Percentiles rank a stretch among this genome's conserved stretches.
Conservation (phyloP, 2,888 invertebrate genomes). For the Nephrocerus scutellatus region DNA sequence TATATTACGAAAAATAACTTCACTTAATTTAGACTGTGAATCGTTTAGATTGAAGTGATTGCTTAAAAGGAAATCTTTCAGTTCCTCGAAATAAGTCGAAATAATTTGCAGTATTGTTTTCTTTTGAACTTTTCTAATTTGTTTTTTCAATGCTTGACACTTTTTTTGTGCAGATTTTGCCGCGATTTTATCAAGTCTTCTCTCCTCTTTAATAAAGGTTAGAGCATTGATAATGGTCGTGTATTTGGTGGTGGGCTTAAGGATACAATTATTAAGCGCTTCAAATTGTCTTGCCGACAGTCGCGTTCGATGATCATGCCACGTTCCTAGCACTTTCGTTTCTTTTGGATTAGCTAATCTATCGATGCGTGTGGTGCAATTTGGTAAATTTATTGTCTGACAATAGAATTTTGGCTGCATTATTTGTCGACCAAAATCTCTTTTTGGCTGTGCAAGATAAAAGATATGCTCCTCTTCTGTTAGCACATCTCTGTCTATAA, state of each 20-base stretch:
- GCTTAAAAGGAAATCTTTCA: slow-evolving; percentile 39
- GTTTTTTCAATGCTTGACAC: not conserved
- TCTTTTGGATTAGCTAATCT: slow-evolving; percentile 34
- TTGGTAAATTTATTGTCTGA: slow-evolving; percentile 32
- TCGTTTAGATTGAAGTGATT: slow-evolving; percentile 38
- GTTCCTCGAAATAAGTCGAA: slow-evolving; percentile 38
- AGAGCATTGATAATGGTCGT: slow-evolving; percentile 35
- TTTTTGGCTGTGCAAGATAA: slow-evolving; percentile 38
- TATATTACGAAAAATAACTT: slow-evolving; percentile 35
- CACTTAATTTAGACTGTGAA: slow-evolving; percentile 31
- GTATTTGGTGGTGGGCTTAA: slow-evolving; percentile 27
- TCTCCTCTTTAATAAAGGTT: slow-evolving; percentile 38
- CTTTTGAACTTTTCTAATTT: no score
- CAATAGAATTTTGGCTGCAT: slow-evolving; percentile 24
- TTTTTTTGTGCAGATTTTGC: slow-evolving; percentile 9
- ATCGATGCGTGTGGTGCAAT: slow-evolving; percentile 40
- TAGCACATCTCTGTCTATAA: slow-evolving; percentile 40
- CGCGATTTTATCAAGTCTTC: slow-evolving; percentile 31
- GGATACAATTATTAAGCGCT: slow-evolving; percentile 30
- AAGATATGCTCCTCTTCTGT: slow-evolving; percentile 39
- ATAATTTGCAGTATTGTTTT: no score
- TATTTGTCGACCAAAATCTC: slow-evolving; percentile 25
- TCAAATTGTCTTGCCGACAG: slow-evolving; percentile 29
- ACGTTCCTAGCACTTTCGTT: slow-evolving; percentile 30
- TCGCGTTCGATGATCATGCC: slow-evolving; percentile 26